These are phyloP conservation scores for Papilio machaon DNA, from an alignment of 1,140 invertebrate species.

Conservation along the genomic window DNA sequence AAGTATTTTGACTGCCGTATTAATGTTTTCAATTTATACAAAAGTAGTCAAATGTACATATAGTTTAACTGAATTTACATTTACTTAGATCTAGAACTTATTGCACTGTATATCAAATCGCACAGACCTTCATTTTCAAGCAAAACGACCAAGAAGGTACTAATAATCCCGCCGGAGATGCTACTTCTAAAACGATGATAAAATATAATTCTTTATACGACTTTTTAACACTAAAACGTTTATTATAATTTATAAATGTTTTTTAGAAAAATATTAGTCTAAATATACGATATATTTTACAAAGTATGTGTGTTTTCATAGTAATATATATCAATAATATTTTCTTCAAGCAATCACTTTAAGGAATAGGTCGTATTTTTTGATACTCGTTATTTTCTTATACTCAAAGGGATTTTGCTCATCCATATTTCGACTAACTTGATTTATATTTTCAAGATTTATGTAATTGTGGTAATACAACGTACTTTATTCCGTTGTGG, in stretches of 20 bases:
- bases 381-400: neutral
- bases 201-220: no score
- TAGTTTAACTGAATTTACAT: neutral
- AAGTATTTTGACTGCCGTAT: no score
- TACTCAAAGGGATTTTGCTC: slow-evolving; percentile 11
- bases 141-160: no score
- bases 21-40: no score
- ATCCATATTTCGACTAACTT: slow-evolving; percentile 8
- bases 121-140: neutral
- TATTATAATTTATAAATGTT: no score
- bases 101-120: neutral
- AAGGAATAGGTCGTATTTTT: slow-evolving; percentile 17
- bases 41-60: neutral
- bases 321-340: slow-evolving; percentile 4
- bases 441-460: slow-evolving; percentile 8
- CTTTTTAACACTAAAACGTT: no score
- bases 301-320: neutral
- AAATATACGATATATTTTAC: neutral
- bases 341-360: slow-evolving; percentile 15
- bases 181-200: no score
- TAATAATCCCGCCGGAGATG: no score
- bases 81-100: neutral
- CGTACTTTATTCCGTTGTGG: neutral
- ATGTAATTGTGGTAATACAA: neutral
- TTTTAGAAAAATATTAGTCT: no score